These are phyloP conservation scores for Spodoptera frugiperda DNA, from an alignment of 1,140 invertebrate species.

Conservation along the genomic window DNA sequence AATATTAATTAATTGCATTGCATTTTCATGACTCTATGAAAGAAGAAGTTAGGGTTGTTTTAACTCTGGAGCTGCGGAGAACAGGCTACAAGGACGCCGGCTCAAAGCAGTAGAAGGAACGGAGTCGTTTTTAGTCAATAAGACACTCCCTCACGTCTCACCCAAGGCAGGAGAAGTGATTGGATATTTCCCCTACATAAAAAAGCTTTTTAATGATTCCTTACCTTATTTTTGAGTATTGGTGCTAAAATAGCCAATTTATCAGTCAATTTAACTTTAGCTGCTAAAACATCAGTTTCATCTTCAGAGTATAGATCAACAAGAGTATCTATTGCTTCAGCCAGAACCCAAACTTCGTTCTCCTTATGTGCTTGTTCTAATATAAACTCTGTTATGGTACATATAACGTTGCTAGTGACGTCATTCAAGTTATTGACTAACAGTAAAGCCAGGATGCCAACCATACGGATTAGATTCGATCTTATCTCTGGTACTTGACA, in stretches of 20 bases:
- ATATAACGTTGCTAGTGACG: slow-evolving; percentile 69
- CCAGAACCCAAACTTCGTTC: slow-evolving; percentile 89
- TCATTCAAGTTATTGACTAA: slow-evolving; percentile 75
- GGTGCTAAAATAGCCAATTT: slow-evolving; percentile 87
- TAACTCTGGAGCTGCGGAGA: no score
- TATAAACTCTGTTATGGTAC: slow-evolving; percentile 84
- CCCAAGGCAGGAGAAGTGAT: no score
- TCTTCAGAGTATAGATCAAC: slow-evolving; percentile 93
- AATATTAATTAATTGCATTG: neutral
- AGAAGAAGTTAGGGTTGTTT: neutral
- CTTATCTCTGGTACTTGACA: slow-evolving; percentile 87
- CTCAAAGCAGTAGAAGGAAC: no score
- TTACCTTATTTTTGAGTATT: slow-evolving; percentile 89
- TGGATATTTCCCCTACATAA: no score
- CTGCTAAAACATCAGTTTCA: slow-evolving; percentile 89
- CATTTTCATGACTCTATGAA: neutral
- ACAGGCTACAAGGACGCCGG: no score
- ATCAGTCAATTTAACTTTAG: slow-evolving; percentile 88
- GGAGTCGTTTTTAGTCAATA: no score
- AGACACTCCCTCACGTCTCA: no score
- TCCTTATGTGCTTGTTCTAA: slow-evolving; percentile 85
- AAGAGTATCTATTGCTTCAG: slow-evolving; percentile 91
- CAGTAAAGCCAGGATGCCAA: slow-evolving; percentile 87
- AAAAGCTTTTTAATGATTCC: no score
- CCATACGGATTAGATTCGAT: slow-evolving; percentile 90